These are phyloP conservation scores for Buathra laborator DNA, from an alignment of 2,888 invertebrate species.

Conservation along the genomic window DNA sequence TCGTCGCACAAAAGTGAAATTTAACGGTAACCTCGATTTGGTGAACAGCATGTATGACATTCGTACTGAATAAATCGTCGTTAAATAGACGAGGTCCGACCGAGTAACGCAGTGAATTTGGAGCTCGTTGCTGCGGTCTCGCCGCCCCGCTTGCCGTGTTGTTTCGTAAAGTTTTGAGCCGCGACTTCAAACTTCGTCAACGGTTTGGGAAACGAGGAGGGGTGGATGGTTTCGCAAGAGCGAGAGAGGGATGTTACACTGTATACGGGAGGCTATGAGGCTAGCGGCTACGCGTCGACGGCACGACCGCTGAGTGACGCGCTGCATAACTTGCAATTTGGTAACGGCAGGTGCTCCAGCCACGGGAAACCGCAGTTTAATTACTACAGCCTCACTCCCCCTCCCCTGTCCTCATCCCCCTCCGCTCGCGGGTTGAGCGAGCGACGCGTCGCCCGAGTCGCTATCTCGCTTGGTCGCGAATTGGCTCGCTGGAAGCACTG, in stretches of 20 bases:
- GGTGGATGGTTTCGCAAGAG: not conserved
- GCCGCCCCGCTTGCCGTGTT: not conserved
- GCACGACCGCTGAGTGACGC: constrained; percentile 78
- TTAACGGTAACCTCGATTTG: not conserved
- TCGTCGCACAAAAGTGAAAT: no score
- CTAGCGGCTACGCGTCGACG: constrained; percentile 55
- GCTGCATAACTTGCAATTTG: constrained; percentile 82
- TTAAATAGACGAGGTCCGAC: not conserved
- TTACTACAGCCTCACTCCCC: constrained; percentile 77
- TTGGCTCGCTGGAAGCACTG: constrained; percentile 80
- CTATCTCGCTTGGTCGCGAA: constrained; percentile 73
- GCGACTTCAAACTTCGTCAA: constrained; percentile 65
- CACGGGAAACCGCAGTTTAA: constrained; percentile 83
- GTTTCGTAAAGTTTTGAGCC: constrained; percentile 55
- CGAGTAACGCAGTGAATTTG: constrained; percentile 7
- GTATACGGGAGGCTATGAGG: constrained; percentile 36
- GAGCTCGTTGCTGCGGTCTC: constrained; percentile 5
- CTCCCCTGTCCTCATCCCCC: not conserved
- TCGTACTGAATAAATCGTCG: not conserved
- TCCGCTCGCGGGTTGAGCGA: constrained; percentile 26
- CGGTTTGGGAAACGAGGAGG: constrained; percentile 28
- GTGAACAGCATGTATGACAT: not conserved
- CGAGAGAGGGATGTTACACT: constrained; percentile 24
- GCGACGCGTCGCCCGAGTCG: constrained; percentile 31
- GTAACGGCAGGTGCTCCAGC: constrained; percentile 82